Base-by-base conservation (phyloP, 2,888 invertebrate genomes). In the Idaea biselata region DNA sequence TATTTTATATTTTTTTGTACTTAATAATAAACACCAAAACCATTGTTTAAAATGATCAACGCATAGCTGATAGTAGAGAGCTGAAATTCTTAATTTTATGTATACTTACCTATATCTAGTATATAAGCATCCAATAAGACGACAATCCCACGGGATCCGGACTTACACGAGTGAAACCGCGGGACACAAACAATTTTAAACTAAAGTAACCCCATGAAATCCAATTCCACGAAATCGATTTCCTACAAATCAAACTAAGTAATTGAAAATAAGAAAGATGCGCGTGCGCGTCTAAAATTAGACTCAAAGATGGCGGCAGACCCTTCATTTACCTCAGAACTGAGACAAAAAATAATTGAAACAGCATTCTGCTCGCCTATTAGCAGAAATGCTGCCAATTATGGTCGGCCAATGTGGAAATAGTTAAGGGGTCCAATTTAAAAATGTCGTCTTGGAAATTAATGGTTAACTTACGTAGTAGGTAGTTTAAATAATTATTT, bases 181-280 rank as follows among this genome's bases (percentile, higher is more conserved):
- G 25, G 25, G 25, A 25, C 25, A 25, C 25, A 25, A 5, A 1
- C 1, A 25, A 5, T 25, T 25, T 25, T 3, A 25, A 25, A 25
- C 25, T 44, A 44, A n/a, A 16, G 61, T 54, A 61, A 63, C 56
- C 63, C 62, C 55, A 55, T 17, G 18, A 56, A 17, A 56, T 68
- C 66, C 63, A 63, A 64, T 76, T 77, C 76, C 76, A 62, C 77
- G 75, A 80, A 82, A 81, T 81, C 79, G 79, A 81, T 83, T 82
- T 78, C 75, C 72, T 74, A 82, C 81, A 83, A 83, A 84, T 84
- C 79, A 81, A 81, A 79, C 78, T 82, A 83, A n/a, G n/a, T n/a
- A n/a, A 83, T 83, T 82, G 82, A 82, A 81, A 72, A 74, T 75
- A 74, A 75, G 76, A 74, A 73, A 73, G 67, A 63, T 63, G 73